Percentiles rank a stretch among this genome's conserved stretches.
Conservation (phyloP, 1,140 invertebrate species). For the Leptopilina boulardi region DNA sequence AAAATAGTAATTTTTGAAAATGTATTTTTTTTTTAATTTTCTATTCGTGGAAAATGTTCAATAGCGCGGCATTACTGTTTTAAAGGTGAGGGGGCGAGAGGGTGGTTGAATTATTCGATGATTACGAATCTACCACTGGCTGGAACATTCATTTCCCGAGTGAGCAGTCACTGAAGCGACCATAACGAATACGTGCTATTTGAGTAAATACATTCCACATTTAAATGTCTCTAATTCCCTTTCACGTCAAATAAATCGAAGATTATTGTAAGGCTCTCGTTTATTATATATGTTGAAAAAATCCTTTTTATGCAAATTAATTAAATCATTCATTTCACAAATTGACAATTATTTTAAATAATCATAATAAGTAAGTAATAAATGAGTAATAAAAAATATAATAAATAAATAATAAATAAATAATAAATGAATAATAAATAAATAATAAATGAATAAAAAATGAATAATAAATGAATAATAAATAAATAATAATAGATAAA, state of each 20-base stretch:
- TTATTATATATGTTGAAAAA: too few relatives aligned
- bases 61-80: constrained; percentile 45
- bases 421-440: too few relatives aligned
- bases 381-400: too few relatives aligned
- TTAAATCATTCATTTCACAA: not conserved
- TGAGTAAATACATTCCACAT: constrained; percentile 33
- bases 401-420: too few relatives aligned
- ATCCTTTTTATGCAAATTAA: constrained; percentile 1
- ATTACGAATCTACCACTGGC: constrained; percentile 54
- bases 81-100: too few relatives aligned
- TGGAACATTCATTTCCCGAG: constrained; percentile 60
- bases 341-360: too few relatives aligned
- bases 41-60: constrained; percentile 29
- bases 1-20: not conserved
- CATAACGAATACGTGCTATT: constrained; percentile 33
- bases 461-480: too few relatives aligned
- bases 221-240: constrained; percentile 22
- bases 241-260: constrained; percentile 46
- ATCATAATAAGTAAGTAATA: too few relatives aligned
- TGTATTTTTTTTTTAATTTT: constrained; percentile 31
- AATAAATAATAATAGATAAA: too few relatives aligned
- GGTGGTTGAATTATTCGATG: constrained; percentile 65
- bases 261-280: constrained; percentile 5
- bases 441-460: too few relatives aligned
- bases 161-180: constrained; percentile 45